Evolutionary conservation across 2,888 invertebrate genomes (phyloP).

Genomic region (Euphydryas editha): DNA sequence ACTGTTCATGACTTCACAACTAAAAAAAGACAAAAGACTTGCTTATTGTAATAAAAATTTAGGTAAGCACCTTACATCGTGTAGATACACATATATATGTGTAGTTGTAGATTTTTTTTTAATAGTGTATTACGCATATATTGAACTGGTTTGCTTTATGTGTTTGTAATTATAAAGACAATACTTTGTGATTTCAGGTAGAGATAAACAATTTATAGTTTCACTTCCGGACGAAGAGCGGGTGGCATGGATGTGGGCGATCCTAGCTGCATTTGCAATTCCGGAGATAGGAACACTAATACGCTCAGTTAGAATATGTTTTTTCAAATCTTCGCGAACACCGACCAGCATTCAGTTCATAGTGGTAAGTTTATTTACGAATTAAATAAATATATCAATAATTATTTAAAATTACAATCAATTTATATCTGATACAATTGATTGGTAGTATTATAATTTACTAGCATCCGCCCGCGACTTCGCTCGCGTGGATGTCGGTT

Average conservation of each 20-base stretch:
- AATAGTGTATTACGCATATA: no score
- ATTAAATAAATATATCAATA: neutral
- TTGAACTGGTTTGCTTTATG: neutral
- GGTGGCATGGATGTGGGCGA: constrained; percentile 96
- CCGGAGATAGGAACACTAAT: constrained; percentile 95
- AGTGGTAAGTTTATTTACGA: constrained; percentile 65
- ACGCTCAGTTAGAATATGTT: constrained; percentile 92
- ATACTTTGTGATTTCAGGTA: constrained; percentile 82
- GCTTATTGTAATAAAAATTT: constrained; percentile 93
- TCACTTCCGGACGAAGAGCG: constrained; percentile 92
- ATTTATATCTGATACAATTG: neutral
- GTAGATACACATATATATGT: no score
- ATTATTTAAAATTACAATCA: neutral
- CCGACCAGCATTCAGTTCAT: constrained; percentile 84
- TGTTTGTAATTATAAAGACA: no score
- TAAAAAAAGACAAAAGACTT: constrained; percentile 89
- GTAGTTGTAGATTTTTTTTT: neutral
- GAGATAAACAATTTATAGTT: constrained; percentile 93
- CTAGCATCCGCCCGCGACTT: no score
- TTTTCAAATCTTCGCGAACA: constrained; percentile 93
- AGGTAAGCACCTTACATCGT: constrained; percentile 77
- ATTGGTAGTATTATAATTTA: no score
- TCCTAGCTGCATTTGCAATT: constrained; percentile 93
- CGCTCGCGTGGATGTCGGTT: no score
- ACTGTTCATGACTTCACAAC: constrained; percentile 96